Evolutionary conservation across 2,888 invertebrate genomes (phyloP), one percentile per base, ranked within the genome.

Genomic region (Lymantria monacha): DNA sequence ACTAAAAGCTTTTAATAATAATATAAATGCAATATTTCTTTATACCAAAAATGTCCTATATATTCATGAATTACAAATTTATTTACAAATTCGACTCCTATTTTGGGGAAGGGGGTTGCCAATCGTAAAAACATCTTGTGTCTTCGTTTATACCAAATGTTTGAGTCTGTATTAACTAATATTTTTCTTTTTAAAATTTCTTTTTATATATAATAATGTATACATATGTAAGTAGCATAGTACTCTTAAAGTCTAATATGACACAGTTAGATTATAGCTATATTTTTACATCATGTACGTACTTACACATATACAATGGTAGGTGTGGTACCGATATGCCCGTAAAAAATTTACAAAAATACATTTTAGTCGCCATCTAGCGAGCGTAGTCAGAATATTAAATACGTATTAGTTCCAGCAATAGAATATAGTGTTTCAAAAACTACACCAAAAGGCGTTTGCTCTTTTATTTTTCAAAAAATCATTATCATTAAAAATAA

Each of bases 231-330:
- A 88, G 87, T 89, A 90, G 89, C 83, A 83, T 88, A 88, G 81
- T 87, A 87, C 83, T 85, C 89, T 91, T 91, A 91, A 57, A 56
- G 49, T 59, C 90, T 91, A 91, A 83, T 91, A 91, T 91, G 91
- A 91, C 91, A 91, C 91, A 91, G 86, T 90, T 89, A 88, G 80
- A 81, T 85, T 88, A 86, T 72, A 76, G 67, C 85, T 87, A 88
- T 77, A 79, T 83, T 87, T 87, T 85, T 87, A 87, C 83, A 86
- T 81, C 79, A 80, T 83, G 76, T 83, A 85, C 85, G 83, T 87
- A 87, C 84, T 86, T 88, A 88, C 85, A 90, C 83, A 86, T 89
- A 87, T 88, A 89, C 88, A 89, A 72, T 66, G 70, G 22, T 66
- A 63, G 69, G 67, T 70, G 71, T 62, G 78, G 79, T 78, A 74